Base-by-base conservation (phyloP, 1,140 invertebrate genomes). In the Musca vetustissima region DNA sequence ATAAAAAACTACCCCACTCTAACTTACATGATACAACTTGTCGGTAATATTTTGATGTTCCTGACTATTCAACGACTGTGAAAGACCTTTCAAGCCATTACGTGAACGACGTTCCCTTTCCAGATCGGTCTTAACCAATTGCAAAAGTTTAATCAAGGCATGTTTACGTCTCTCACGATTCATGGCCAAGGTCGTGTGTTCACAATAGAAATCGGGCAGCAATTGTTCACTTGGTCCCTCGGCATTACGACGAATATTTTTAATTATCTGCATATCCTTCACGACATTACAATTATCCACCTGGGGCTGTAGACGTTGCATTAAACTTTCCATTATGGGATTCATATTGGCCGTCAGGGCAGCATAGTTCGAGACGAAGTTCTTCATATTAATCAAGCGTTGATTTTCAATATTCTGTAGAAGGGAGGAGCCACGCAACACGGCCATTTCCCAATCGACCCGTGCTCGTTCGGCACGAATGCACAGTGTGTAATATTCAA, bases 31-130 rank as follows among this genome's bases (percentile, higher is more conserved):
- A 77, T 94, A 92, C 1, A 97, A 82, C 85, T 96, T 96, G 71
- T 97, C 94, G 53, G 89, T 90, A 11, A 97, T 92, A 75, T 95
- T 97, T 76, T 96, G 93, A 73, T 97, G 93, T 76, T 97, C 95
- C 75, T 95, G 92, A 36, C 90, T 89, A 21, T 92, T 94, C 67
- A 98, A 92, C n/a, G 95, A 94, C 78, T 93, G 89, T 1, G 95
- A 92, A 4, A 98, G 84, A 69, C 94, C 96, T 77, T 97, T 93
- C 7, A 98, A 85, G 0, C 93, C 93, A 71, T 93, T 90, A 70
- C 93, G 90, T 0, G 93, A 93, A 75, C 93, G 90, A 68, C 91
- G 86, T 78, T 96, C 94, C 14, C 93, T 83, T 69, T 96, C 94
- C 70, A 95, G 86, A 78, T 96, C 94, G 74, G 92, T 90, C 72